Percentiles rank a stretch among this genome's conserved stretches.
These are phyloP conservation scores for Calameuta filiformis DNA, from an alignment of 2,888 invertebrate genomes.

Conservation along the genomic window DNA sequence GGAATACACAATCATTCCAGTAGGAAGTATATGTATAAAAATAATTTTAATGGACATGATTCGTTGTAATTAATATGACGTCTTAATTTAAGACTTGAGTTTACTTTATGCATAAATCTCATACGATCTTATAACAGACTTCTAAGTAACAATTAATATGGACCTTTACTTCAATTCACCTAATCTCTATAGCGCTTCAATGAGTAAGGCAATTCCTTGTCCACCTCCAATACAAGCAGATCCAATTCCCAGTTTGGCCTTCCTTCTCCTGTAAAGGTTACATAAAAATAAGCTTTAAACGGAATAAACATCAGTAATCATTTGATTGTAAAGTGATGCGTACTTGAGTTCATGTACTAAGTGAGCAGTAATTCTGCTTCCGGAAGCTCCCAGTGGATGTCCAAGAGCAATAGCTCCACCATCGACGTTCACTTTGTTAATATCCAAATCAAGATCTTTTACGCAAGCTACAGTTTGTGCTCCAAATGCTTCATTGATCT, in stretches of 20 bases:
- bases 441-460: conserved; percentile 87
- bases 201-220: conserved; percentile 94
- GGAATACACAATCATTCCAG: too few species aligned
- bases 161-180: background rate
- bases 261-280: conserved; percentile 76
- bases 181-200: conserved; percentile 77
- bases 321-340: background rate
- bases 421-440: conserved; percentile 90
- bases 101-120: background rate
- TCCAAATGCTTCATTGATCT: conserved; percentile 99
- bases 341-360: conserved; percentile 92
- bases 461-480: conserved; percentile 94
- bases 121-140: background rate
- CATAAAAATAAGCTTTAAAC: background rate
- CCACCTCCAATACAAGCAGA: conserved; percentile 99
- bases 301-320: too few species aligned
- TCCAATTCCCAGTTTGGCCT: conserved; percentile 88
- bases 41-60: too few species aligned
- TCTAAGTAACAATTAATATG: background rate
- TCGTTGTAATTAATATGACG: too few species aligned
- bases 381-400: conserved; percentile 97
- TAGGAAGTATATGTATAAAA: too few species aligned
- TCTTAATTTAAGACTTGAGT: too few species aligned
- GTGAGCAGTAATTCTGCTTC: conserved; percentile 91
- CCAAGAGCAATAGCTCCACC: conserved; percentile 97